A percentile compares a stretch with the other conserved stretches of the same genome.
Conservation (phyloP, 2,113 vertebrate genomes). For the Dromiciops gliroides region DNA sequence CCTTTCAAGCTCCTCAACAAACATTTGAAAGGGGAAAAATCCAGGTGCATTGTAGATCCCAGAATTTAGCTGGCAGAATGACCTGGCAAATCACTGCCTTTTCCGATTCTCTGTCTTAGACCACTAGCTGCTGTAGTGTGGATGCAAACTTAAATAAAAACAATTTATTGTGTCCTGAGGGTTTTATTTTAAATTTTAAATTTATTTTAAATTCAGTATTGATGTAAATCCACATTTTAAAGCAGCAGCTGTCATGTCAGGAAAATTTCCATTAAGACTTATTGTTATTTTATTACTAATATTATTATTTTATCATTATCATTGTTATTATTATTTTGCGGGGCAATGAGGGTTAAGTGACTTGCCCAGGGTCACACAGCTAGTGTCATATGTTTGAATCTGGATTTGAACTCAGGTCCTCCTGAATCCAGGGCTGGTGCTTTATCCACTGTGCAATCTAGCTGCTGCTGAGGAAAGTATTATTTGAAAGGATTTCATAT, state of each 20-base stretch:
- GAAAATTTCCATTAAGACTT: conserved; percentile 82
- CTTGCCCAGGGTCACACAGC: too few relatives aligned
- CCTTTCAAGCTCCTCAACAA: conserved; percentile 47
- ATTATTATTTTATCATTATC: too few relatives aligned
- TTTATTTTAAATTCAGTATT: conserved; percentile 38
- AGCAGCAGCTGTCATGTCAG: conserved; percentile 83
- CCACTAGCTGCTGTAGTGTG: conserved; percentile 83
- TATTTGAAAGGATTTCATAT: conserved; percentile 85
- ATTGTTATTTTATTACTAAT: too few relatives aligned
- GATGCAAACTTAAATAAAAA: conserved; percentile 82
- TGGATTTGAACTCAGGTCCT: too few relatives aligned
- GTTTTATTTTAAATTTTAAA: too few relatives aligned
- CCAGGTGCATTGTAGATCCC: conserved; percentile 53
- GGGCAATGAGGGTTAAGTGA: too few relatives aligned
- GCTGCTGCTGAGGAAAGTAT: conserved; percentile 82
- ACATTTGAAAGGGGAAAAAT: conserved; percentile 40
- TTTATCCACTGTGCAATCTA: too few relatives aligned
- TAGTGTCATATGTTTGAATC: too few relatives aligned
- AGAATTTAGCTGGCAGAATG: conserved; percentile 63
- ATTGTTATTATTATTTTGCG: too few relatives aligned
- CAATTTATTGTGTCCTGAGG: conserved; percentile 78
- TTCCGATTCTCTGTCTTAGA: conserved; percentile 80
- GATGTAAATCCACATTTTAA: conserved; percentile 75
- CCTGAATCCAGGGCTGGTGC: too few relatives aligned
- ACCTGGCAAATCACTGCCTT: conserved; percentile 80